Evolutionary conservation across 2,888 invertebrate species (phyloP), one percentile per base, ranked within the genome.

Genomic region (Branchipolynoe longqiensis): DNA sequence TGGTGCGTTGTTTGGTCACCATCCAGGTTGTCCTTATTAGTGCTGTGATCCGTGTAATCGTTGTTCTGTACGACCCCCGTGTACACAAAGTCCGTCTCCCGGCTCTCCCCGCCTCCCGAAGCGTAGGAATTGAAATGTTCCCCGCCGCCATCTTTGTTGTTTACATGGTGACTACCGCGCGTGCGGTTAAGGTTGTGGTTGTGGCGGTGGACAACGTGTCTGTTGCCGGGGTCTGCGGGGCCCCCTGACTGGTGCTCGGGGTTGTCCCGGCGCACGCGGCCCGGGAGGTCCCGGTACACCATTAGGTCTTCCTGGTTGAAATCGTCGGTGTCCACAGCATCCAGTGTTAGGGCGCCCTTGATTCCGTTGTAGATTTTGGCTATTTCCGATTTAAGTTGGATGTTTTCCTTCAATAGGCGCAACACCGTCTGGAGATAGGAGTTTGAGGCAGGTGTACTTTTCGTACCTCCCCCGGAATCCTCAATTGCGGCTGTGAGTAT

Each of bases 351-450:
- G 36, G 36, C n/a, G 18, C 69, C n/a, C 31, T 48, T 2, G 6
- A 78, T 41, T 31, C 84, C 84, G 54, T 41, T 62, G 62, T 84
- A 84, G 18, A 84, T 22, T 41, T 84, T 84, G 14, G 84, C 84
- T 12, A 84, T 84, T n/a, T 84, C 84, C 4, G 84, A 25, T 69
- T 62, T 64, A 22, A 84, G 69, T 4, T 62, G 84, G 38, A 84
- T 84, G 33, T 84, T 84, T 33, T 84, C 84, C 31, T 36, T 25
- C 25, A 84, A 56, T 33, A 84, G 73, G 12, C 48, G 64, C 40
- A 84, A 41, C 22, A 56, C 48, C 2, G 84, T 84, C 28, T 78
- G 78, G 2, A 78, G 78, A 41, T 78, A 78, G 18, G 78, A 78
- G n/a, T 38, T 69, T 12, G 62, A 25, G 62, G 62, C 12, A 12